These are phyloP conservation scores for Heliconius congener DNA, from an alignment of 1,140 invertebrate genomes.

Conservation along the genomic window DNA sequence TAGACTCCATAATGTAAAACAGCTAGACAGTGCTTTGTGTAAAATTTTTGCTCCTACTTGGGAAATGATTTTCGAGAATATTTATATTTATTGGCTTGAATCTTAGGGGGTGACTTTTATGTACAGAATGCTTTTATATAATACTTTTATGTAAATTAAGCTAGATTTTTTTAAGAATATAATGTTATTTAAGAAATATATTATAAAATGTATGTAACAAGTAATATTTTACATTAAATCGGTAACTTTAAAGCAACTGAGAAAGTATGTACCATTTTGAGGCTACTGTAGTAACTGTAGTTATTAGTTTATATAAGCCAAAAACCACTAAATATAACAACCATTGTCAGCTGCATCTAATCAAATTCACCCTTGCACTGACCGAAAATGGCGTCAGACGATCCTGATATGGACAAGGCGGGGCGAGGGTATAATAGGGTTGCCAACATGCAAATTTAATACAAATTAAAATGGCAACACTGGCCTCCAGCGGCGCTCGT, in stretches of 20 bases:
- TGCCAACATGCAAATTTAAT: conserved; percentile 76
- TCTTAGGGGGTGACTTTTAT: neutral
- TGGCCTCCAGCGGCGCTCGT: conserved; percentile 57
- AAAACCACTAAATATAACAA: conserved; percentile 16
- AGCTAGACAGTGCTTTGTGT: conserved; percentile 54
- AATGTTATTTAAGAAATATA: no score
- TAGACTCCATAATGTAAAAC: conserved; percentile 63
- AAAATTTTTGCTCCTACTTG: conserved; percentile 57
- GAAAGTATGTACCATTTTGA: neutral
- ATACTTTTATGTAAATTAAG: no score
- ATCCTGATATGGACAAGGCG: conserved; percentile 43
- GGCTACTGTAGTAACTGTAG: neutral
- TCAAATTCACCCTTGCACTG: conserved; percentile 38
- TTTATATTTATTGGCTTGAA: neutral
- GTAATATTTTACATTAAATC: no score
- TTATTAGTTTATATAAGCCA: neutral
- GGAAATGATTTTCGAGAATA: conserved; percentile 31
- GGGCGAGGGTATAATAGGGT: conserved; percentile 54
- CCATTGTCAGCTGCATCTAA: conserved; percentile 27
- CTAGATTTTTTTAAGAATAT: no score
- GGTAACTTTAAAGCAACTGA: neutral
- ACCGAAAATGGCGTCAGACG: conserved; percentile 54
- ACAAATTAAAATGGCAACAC: conserved; percentile 52
- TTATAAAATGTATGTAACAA: no score
- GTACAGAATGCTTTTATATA: neutral